Evolutionary conservation across 1,140 invertebrate genomes (phyloP).

Genomic region (Hycleus cichorii): DNA sequence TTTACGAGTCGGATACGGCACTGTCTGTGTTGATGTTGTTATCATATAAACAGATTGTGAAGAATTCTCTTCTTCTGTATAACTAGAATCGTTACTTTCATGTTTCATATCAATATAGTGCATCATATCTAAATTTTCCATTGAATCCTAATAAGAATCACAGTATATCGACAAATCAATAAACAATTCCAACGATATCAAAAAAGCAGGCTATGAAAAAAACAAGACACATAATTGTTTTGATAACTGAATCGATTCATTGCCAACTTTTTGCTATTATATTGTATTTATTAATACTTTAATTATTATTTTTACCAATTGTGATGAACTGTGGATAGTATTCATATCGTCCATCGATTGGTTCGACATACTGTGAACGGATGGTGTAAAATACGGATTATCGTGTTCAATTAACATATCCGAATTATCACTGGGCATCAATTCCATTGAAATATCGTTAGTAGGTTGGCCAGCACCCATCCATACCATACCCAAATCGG

Average conservation of each 20-base stretch:
- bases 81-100: constrained; percentile 40
- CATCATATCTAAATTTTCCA: constrained; percentile 39
- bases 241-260: not conserved
- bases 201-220: not conserved
- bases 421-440: constrained; percentile 32
- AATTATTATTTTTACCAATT: constrained; percentile 43
- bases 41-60: constrained; percentile 44
- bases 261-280: not conserved
- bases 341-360: constrained; percentile 52
- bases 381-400: constrained; percentile 50
- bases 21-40: constrained; percentile 49
- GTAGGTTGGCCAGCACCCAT: constrained; percentile 57
- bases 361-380: constrained; percentile 40
- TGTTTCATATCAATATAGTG: constrained; percentile 37
- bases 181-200: not conserved
- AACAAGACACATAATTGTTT: not conserved
- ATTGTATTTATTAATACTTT: constrained; percentile 38
- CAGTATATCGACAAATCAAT: not conserved
- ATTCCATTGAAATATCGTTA: constrained; percentile 43
- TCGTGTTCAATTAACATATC: constrained; percentile 50
- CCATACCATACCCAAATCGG: constrained; percentile 64
- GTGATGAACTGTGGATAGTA: constrained; percentile 45
- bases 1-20: constrained; percentile 51
- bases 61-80: constrained; percentile 34
- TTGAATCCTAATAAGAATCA: constrained; percentile 25